Base-by-base conservation (phyloP, 1,140 invertebrate species). In the Prorops nasuta region DNA sequence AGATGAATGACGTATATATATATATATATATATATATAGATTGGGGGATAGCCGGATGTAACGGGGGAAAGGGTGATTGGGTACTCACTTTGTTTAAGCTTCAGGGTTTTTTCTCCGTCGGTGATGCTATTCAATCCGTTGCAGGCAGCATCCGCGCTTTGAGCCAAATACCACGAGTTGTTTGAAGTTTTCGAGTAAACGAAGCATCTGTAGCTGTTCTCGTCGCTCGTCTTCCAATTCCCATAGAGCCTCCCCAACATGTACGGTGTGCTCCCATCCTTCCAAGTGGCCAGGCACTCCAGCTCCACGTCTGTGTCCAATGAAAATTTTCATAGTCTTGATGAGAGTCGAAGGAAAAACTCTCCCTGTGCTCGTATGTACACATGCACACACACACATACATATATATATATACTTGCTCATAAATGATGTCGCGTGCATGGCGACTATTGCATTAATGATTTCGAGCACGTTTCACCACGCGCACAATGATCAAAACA, bases 241-340 rank as follows among this genome's bases (percentile, higher is more conserved):
- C 47, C 75, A 72, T 63, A 84, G 63, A 71, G 42, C 28, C 82
- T 81, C 0, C 89, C 90, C 31, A 93, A 87, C 22, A 93, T 79
- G 71, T 92, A 93, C 50, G 86, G 80, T 7, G 86, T 83, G 41
- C 88, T 90, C 32, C 90, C 89, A 67, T 93, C 90, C 69, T 89
- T 91, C 91, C 91, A 94, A 12, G 84, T 84, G 1, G 88, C 91
- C 34, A 92, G 73, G 64, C 91, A 94, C 63, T 87, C 83, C 19
- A 92, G 74, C 73, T 91, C 89, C 68, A 92, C 88, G 45, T 87
- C 90, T 92, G 76, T 32, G 49, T 56, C 45, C 34, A 57, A 58
- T 49, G 16, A 40, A 56, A 63, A 58, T n/a, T n/a, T n/a, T n/a
- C 58, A 56, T 55, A 56, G 54, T 56, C 54, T 60, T n/a, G n/a